These are phyloP conservation scores for Lepidochitona cinerea DNA, from an alignment of 2,888 invertebrate genomes.

Conservation along the genomic window DNA sequence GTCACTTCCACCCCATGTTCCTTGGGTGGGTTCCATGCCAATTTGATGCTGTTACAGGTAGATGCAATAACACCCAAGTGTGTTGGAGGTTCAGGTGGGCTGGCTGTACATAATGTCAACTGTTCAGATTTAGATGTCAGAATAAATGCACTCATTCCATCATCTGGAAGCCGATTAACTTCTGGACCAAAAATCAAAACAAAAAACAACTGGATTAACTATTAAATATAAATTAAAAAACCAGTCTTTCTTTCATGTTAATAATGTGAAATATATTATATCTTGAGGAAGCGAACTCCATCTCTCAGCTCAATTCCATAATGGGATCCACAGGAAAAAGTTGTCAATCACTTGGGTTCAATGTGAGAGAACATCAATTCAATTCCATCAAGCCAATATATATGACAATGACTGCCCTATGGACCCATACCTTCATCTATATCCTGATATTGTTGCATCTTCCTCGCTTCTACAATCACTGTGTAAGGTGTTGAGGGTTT, in stretches of 20 bases:
- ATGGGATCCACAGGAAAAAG: too few relatives aligned
- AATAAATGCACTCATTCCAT: constrained; percentile 61
- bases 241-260: too few relatives aligned
- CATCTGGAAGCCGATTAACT: constrained; percentile 29
- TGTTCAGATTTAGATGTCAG: constrained; percentile 66
- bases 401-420: too few relatives aligned
- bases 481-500: constrained; percentile 64
- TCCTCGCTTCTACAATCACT: constrained; percentile 69
- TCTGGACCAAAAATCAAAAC: constrained; percentile 24
- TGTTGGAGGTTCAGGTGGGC: constrained; percentile 66
- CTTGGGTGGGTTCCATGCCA: constrained; percentile 68
- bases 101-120: constrained; percentile 62
- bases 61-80: constrained; percentile 66
- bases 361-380: too few relatives aligned
- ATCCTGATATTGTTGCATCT: constrained; percentile 64
- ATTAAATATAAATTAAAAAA: too few relatives aligned
- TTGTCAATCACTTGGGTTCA: too few relatives aligned
- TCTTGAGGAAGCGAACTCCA: too few relatives aligned
- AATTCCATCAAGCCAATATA: too few relatives aligned
- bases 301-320: too few relatives aligned
- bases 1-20: constrained; percentile 68
- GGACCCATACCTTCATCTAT: constrained; percentile 50
- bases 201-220: too few relatives aligned
- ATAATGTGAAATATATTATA: too few relatives aligned
- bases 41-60: constrained; percentile 65